These are phyloP conservation scores for Nesidiocoris tenuis DNA, from an alignment of 2,888 invertebrate genomes.

Conservation along the genomic window DNA sequence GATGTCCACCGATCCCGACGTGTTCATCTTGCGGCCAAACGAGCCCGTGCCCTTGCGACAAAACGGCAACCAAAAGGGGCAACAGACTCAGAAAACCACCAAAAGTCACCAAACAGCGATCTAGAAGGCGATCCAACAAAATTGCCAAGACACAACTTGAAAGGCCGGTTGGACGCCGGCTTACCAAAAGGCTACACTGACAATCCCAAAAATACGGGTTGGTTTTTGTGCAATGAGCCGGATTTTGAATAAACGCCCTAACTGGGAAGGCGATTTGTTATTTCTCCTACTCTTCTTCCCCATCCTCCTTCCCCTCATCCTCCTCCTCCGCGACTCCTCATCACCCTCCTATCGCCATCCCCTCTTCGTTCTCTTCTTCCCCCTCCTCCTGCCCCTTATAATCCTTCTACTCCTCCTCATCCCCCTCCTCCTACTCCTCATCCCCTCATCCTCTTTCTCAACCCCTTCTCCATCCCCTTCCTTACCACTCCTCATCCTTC, in stretches of 20 bases:
- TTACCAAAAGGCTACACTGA: no score
- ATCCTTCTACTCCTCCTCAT: no score
- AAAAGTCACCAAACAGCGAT: neutral
- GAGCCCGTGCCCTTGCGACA: neutral
- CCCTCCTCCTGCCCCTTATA: neutral
- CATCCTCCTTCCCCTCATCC: neutral
- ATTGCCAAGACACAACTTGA: no score
- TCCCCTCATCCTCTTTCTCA: no score
- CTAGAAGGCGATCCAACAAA: neutral
- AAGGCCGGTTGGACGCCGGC: no score
- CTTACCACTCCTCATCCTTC: no score
- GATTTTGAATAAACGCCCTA: no score
- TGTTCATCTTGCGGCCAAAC: neutral
- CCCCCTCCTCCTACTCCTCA: no score
- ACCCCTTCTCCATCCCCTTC: no score
- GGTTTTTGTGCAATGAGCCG: no score
- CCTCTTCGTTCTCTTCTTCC: neutral
- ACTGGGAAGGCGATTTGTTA: neutral
- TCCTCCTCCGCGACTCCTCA: neutral
- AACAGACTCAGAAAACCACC: neutral
- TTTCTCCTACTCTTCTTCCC: neutral
- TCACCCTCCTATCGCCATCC: neutral
- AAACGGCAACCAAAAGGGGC: neutral
- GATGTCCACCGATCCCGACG: neutral
- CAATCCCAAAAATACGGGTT: no score